phyloP scores from a whole-genome alignment of 1,140 invertebrate genomes.

The Drosophila watanabei region DNA sequence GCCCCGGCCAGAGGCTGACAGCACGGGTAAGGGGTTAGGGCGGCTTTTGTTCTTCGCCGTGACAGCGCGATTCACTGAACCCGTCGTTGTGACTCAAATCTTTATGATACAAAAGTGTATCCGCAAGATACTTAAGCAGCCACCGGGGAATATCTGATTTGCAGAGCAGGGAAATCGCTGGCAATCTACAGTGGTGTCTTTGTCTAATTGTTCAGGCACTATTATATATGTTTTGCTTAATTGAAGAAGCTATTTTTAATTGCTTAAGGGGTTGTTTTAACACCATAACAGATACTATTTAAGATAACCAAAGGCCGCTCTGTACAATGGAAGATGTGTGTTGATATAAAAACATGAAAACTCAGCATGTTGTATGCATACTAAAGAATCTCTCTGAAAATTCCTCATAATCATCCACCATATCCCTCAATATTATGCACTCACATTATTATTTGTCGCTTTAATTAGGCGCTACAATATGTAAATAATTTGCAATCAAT shows the following conservation, averaged over 20 bases:
- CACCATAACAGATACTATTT: not conserved
- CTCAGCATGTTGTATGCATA: too few relatives aligned
- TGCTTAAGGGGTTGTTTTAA: not conserved
- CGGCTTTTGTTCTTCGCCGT: slow-evolving; percentile 36
- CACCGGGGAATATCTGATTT: slow-evolving; percentile 41
- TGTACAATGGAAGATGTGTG: not conserved
- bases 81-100: slow-evolving; percentile 30
- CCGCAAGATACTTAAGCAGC: slow-evolving; percentile 37
- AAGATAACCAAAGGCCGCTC: not conserved
- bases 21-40: slow-evolving; percentile 15
- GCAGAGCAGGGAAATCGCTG: not conserved
- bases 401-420: not conserved
- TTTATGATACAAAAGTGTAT: slow-evolving; percentile 37
- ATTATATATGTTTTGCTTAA: slow-evolving; percentile 7
- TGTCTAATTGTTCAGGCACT: slow-evolving; percentile 13
- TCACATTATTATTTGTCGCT: slow-evolving; percentile 26
- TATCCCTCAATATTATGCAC: not conserved
- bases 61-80: slow-evolving; percentile 31
- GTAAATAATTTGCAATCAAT: slow-evolving; percentile 31
- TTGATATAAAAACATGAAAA: not conserved
- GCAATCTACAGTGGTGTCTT: not conserved
- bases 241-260: slow-evolving; percentile 1
- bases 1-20: slow-evolving; percentile 22
- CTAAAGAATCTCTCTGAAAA: too few relatives aligned
- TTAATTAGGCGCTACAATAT: slow-evolving; percentile 21